Base-by-base conservation (phyloP, 2,888 invertebrate genomes). In the Rotaria magnacalcarata region DNA sequence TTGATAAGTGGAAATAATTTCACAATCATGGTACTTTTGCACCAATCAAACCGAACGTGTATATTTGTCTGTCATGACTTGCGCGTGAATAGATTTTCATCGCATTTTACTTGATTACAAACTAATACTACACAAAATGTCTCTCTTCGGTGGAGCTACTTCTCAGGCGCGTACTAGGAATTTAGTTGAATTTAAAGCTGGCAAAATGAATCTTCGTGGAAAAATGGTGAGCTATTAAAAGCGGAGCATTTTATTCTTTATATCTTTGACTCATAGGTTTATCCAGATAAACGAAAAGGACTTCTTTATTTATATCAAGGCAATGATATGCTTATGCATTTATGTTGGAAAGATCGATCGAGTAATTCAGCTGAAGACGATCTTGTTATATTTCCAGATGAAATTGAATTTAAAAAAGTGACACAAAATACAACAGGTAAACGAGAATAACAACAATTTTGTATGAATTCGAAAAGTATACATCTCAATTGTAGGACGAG, bases 291-390 rank as follows among this genome's bases (percentile, higher is more conserved):
- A 88, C 94, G 97, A 89, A 98, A 97, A 92, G 99, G 99, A 8
- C 92, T 95, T 52, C 93, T 98, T 24, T 98, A 96, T 90, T 94
- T 99, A 86, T 95, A 96, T 90, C 98, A 98, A 91, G 95, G 96
- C 85, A 97, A 97, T 89, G 99, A 99, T 91, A 95, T 96, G 0
- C 92, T 99, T 87, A 97, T 98, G 95, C 99, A 99, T 92, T 97
- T 99, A 91, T 98, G 98, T 91, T 99, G 99, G 99, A 98, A 98
- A 92, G 98, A 99, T 92, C 94, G 99, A 84, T 94, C 95, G 84
- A 94, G 94, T 84, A 41, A 34, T 19, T 14, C 34, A 67, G 94
- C 96, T 24, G 98, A 98, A 92, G 98, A 99, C 92, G 99, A 99
- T 92, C 92, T 99, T 88, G 95, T 99, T 87, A 97, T 99, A 88